Percentiles rank a stretch among this genome's conserved stretches.
phyloP scores from a whole-genome alignment of 2,797 vertebrate species.

The Adelosebastes latens region DNA sequence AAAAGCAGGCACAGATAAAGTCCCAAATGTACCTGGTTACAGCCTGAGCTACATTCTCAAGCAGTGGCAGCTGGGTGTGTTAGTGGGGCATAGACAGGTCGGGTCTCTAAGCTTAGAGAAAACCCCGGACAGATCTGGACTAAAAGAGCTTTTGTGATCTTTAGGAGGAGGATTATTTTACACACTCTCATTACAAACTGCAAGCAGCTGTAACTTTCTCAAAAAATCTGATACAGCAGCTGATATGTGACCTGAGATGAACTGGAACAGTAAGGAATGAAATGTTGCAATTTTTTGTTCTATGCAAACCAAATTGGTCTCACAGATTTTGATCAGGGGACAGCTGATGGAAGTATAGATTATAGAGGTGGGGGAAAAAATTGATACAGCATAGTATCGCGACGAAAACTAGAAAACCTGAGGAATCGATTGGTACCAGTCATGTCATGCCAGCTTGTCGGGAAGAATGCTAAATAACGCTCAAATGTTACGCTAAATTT shows the following conservation, averaged over 20 bases:
- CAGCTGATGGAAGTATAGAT: not conserved
- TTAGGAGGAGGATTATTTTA: constrained; percentile 13
- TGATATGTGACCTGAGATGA: constrained; percentile 26
- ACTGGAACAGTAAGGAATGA: not conserved
- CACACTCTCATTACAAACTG: not conserved
- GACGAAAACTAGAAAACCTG: too few relatives aligned
- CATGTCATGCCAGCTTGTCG: too few relatives aligned
- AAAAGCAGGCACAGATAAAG: constrained; percentile 56
- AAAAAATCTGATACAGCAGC: not conserved
- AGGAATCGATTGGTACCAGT: too few relatives aligned
- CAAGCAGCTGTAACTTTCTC: not conserved
- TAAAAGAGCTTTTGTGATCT: constrained; percentile 2
- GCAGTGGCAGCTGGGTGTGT: constrained; percentile 24
- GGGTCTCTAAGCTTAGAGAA: not conserved
- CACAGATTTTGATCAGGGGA: not conserved
- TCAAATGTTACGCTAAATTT: too few relatives aligned
- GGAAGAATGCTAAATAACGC: too few relatives aligned
- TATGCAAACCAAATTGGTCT: not conserved
- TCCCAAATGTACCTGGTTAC: constrained; percentile 45
- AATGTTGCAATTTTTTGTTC: not conserved
- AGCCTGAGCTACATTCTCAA: constrained; percentile 27
- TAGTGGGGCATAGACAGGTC: not conserved
- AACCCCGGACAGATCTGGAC: not conserved
- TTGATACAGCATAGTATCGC: too few relatives aligned
- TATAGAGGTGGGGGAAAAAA: too few relatives aligned